Conservation (phyloP, 1,140 invertebrate genomes). For the Bombus difficillimus region DNA sequence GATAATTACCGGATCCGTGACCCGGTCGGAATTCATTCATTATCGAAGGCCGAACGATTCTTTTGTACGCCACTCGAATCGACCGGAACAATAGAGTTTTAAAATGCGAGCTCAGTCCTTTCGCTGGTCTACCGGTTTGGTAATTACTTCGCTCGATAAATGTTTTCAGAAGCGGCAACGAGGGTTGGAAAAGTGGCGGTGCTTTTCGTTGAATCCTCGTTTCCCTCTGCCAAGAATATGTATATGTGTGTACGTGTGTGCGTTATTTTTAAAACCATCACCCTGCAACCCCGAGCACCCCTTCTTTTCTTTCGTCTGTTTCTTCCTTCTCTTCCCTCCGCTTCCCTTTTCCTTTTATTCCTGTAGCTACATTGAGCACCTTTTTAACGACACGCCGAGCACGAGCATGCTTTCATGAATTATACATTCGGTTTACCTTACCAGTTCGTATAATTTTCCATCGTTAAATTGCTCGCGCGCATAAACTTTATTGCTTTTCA, state of each 20-base stretch:
- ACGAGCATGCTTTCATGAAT: constrained; percentile 56
- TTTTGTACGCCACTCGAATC: constrained; percentile 20
- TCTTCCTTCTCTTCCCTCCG: not conserved
- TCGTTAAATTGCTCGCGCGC: constrained; percentile 57
- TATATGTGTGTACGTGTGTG: not conserved
- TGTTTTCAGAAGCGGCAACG: constrained; percentile 47
- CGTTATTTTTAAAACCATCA: constrained; percentile 25
- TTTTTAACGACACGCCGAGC: constrained; percentile 58
- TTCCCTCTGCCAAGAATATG: not conserved
- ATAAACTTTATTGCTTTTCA: constrained; percentile 40
- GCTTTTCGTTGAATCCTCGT: constrained; percentile 28
- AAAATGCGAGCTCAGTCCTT: constrained; percentile 31
- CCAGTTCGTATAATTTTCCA: constrained; percentile 53
- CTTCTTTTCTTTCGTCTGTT: not conserved
- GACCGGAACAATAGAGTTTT: constrained; percentile 37
- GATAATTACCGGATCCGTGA: constrained; percentile 35
- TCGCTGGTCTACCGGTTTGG: constrained; percentile 11
- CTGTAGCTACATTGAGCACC: constrained; percentile 46
- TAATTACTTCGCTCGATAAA: constrained; percentile 57
- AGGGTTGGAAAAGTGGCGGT: constrained; percentile 23
- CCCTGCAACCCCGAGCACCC: constrained; percentile 13
- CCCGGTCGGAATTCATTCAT: constrained; percentile 22
- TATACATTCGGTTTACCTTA: constrained; percentile 51
- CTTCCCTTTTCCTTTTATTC: not conserved
- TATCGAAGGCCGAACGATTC: constrained; percentile 37